phyloP scores from a whole-genome alignment of 1,140 invertebrate genomes.

The Zaprionus capensis region DNA sequence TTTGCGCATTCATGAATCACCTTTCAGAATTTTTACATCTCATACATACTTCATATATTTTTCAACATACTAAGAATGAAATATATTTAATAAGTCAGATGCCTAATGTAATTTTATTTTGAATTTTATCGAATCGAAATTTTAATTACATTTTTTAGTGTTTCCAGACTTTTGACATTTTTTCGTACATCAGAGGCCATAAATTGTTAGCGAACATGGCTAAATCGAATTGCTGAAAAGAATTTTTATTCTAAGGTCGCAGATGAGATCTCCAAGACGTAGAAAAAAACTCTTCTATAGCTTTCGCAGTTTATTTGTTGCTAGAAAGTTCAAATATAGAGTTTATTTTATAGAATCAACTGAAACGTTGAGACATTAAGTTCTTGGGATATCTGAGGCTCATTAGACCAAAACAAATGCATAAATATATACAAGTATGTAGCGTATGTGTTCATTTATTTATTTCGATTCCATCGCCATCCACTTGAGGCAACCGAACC shows the following conservation, averaged over 20 bases:
- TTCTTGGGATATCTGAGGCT: conserved; percentile 16
- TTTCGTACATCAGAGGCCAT: background rate
- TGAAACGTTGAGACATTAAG: conserved; percentile 13
- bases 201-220: background rate
- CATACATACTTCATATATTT: background rate
- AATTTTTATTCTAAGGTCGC: background rate
- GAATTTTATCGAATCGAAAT: background rate
- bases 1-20: conserved; percentile 1
- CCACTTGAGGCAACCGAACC: conserved; percentile 4
- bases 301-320: background rate
- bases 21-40: background rate
- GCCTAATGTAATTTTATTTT: background rate
- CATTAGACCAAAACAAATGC: conserved; percentile 18
- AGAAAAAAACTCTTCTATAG: background rate
- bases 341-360: conserved; percentile 15
- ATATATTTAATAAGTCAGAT: background rate
- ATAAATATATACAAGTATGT: background rate
- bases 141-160: background rate
- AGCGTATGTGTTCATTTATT: conserved; percentile 1
- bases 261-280: background rate
- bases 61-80: conserved; percentile 1
- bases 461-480: conserved; percentile 10
- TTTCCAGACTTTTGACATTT: conserved; percentile 4
- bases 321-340: conserved; percentile 6
- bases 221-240: background rate